These are phyloP conservation scores for Ianthella basta DNA, from an alignment of 37 sponge, comb jelly and placozoan species.

Conservation along the genomic window DNA sequence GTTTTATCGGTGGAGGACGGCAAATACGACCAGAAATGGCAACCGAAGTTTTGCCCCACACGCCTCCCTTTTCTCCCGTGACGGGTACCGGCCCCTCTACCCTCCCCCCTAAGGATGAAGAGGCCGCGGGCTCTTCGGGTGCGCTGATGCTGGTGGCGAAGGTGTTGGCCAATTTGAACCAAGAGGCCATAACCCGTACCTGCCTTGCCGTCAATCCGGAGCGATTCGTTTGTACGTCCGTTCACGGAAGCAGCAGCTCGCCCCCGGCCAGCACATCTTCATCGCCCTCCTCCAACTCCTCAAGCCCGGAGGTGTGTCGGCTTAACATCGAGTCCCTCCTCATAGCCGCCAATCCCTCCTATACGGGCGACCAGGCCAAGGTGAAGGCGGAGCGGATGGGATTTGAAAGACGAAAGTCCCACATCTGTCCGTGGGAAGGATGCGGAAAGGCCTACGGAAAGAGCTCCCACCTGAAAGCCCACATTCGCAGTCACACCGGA, in stretches of 20 bases:
- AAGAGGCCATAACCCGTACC: constrained; percentile 76
- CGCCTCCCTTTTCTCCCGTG: constrained; percentile 81
- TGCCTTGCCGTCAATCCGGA: constrained; percentile 71
- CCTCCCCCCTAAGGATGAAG: constrained; percentile 55
- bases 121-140: constrained; percentile 55
- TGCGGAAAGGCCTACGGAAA: constrained; percentile 97
- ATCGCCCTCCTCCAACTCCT: constrained; percentile 43
- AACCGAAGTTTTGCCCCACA: constrained; percentile 56
- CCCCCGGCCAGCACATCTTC: neutral
- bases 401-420: constrained; percentile 72
- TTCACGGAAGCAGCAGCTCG: neutral
- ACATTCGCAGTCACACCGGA: constrained; percentile 98
- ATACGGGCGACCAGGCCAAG: constrained; percentile 1
- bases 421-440: constrained; percentile 85
- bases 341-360: constrained; percentile 65
- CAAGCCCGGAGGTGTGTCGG: constrained; percentile 46
- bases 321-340: constrained; percentile 79
- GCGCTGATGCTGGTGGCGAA: constrained; percentile 86
- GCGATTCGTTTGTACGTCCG: constrained; percentile 41
- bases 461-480: constrained; percentile 98
- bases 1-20: neutral
- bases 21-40: constrained; percentile 43
- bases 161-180: constrained; percentile 80
- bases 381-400: neutral
- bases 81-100: constrained; percentile 60